Base-by-base conservation (phyloP, 2,113 vertebrate genomes). In the Uropsilus gracilis region DNA sequence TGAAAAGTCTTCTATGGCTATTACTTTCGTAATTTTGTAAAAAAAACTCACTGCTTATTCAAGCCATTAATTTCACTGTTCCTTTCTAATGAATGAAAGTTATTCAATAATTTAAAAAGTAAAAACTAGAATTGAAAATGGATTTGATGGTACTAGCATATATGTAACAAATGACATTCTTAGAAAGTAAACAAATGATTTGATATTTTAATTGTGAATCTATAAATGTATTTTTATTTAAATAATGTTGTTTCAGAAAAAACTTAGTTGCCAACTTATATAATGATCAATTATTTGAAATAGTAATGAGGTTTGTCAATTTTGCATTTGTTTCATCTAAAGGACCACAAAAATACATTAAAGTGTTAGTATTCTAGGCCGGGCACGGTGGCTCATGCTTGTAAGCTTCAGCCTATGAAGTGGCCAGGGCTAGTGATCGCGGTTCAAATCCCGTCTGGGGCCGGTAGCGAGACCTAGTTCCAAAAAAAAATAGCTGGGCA, bases 51-150 rank as follows among this genome's bases (percentile, higher is more conserved):
- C 2, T 12, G 57, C 20, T 44, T 81, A 68, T 57, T 61, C 4
- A 89, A 64, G 10, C 8, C 64, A 86, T 78, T 78, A 59, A 69
- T 91, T 94, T 86, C 59, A 86, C 17, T 85, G 18, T n/a, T 86
- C 18, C 50, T 59, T 96, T 80, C 7, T 69, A 89, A 86, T 57
- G 30, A 96, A 90, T 92, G 6, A 86, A 85, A 82, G 68, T 42
- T 37, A 61, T 72, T 86, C 73, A 68, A 69, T 46, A 87, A 82
- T 71, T 75, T 39, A 91, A 86, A 61, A 53, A 32, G 5, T 28
- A 26, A 94, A 39, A 86, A 59, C 12, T 68, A 22, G 17, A 85
- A 4, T 72, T 95, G 30, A 84, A 93, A 82, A 59, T 30, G 0
- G 18, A 71, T 89, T 63, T 80, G 46, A 85, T 66, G 26, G 82